Conservation (phyloP, 2,888 invertebrate genomes). For the Gibbula magus region DNA sequence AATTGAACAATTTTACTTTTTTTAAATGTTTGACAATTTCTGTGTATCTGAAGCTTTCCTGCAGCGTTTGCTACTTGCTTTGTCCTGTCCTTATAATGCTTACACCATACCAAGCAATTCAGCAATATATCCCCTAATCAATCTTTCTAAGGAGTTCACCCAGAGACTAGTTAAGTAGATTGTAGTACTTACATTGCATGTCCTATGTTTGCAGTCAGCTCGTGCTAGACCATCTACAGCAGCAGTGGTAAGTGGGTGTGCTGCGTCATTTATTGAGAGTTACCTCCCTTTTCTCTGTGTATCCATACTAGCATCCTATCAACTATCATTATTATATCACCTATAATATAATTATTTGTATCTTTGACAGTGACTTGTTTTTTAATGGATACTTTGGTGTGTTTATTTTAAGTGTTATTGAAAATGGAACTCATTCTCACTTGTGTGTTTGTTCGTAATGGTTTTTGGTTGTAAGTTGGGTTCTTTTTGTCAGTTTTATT, state of each 20-base stretch:
- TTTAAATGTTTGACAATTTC: too few species aligned
- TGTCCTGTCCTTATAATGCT: too few species aligned
- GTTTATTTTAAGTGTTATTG: not conserved
- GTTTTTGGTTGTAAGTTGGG: not conserved
- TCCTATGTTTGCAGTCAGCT: conserved; percentile 50
- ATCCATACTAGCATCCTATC: not conserved
- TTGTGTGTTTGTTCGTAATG: not conserved
- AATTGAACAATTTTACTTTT: too few species aligned
- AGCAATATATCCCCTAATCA: too few species aligned
- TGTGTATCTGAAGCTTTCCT: too few species aligned
- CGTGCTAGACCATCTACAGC: conserved; percentile 47
- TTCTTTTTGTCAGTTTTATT: not conserved
- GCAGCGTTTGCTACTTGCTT: too few species aligned
- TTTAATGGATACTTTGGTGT: too few species aligned
- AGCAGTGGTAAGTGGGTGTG: conserved; percentile 44
- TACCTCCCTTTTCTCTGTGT: too few species aligned
- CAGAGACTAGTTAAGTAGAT: not conserved
- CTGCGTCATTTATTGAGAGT: not conserved
- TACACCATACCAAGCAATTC: too few species aligned
- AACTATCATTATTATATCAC: not conserved
- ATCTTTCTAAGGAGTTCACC: not conserved
- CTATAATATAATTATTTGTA: not conserved
- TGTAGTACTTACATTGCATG: not conserved
- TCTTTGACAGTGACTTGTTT: too few species aligned
- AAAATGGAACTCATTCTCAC: not conserved